Percentiles rank a stretch among this genome's conserved stretches.
Conservation (phyloP, 2,113 vertebrate genomes). For the Hypomesus transpacificus region DNA sequence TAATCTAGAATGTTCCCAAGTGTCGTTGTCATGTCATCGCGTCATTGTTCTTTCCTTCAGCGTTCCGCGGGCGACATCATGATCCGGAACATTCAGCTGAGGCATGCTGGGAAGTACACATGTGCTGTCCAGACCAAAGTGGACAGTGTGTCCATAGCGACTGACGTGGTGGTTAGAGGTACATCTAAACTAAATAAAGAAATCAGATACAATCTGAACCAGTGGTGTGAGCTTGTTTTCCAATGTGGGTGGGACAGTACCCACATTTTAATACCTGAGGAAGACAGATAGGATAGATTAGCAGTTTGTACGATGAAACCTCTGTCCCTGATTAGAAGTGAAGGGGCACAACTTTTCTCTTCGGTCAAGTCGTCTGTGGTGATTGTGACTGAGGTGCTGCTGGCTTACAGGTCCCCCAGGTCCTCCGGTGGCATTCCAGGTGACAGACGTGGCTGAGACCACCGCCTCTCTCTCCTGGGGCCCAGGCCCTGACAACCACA, state of each 20-base stretch:
- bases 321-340: too few relatives aligned
- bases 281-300: too few relatives aligned
- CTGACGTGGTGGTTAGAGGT: conserved; percentile 93
- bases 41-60: conserved; percentile 59
- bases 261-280: too few relatives aligned
- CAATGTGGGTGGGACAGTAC: too few relatives aligned
- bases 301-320: too few relatives aligned
- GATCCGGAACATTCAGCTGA: conserved; percentile 95
- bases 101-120: conserved; percentile 91
- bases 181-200: conserved; percentile 3
- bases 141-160: conserved; percentile 88
- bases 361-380: too few relatives aligned
- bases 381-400: too few relatives aligned
- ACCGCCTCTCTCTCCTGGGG: conserved; percentile 89
- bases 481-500: conserved; percentile 88
- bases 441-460: conserved; percentile 86
- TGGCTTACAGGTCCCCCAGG: conserved; percentile 82
- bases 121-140: conserved; percentile 91
- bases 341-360: too few relatives aligned
- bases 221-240: too few relatives aligned
- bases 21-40: not conserved
- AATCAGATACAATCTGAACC: too few relatives aligned
- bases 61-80: conserved; percentile 92
- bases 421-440: conserved; percentile 84
- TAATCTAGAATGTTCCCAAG: not conserved